Evolutionary conservation across 2,797 vertebrate genomes (phyloP).

Genomic region (Selene dorsalis): DNA sequence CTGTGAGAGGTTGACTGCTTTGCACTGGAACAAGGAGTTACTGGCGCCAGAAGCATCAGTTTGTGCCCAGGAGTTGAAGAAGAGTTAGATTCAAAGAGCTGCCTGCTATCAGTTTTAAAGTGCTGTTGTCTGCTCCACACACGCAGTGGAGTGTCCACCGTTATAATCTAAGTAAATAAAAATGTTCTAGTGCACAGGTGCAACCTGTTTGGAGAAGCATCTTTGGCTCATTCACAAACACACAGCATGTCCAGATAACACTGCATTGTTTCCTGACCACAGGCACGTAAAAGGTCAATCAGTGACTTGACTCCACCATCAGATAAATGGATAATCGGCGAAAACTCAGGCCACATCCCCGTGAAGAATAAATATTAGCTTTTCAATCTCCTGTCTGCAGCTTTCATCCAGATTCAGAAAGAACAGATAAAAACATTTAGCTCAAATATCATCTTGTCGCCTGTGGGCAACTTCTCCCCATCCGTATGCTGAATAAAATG

Average conservation of each 20-base stretch:
- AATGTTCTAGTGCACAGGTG: constrained; percentile 10
- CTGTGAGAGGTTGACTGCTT: background rate
- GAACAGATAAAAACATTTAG: constrained; percentile 14
- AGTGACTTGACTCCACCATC: constrained; percentile 18
- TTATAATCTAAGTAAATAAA: background rate
- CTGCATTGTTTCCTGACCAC: constrained; percentile 45
- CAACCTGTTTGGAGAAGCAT: constrained; percentile 8
- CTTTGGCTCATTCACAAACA: constrained; percentile 14
- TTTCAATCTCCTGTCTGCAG: background rate
- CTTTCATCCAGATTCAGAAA: constrained; percentile 20
- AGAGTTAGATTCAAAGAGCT: constrained; percentile 17
- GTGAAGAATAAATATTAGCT: constrained; percentile 37
- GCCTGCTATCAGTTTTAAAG: constrained; percentile 23
- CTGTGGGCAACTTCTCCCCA: background rate
- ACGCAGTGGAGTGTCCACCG: background rate
- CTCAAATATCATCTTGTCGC: constrained; percentile 18
- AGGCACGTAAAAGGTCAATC: constrained; percentile 36
- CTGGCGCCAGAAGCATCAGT: background rate
- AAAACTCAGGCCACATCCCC: background rate
- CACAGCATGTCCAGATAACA: constrained; percentile 35
- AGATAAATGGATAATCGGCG: constrained; percentile 13
- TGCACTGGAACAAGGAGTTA: background rate
- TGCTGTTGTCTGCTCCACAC: background rate
- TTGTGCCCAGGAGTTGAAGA: constrained; percentile 10
- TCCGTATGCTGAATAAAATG: constrained; percentile 19